Percentiles rank a stretch among this genome's conserved stretches.
phyloP scores from a whole-genome alignment of 2,888 invertebrate genomes.

The Clistopyga incitator region DNA sequence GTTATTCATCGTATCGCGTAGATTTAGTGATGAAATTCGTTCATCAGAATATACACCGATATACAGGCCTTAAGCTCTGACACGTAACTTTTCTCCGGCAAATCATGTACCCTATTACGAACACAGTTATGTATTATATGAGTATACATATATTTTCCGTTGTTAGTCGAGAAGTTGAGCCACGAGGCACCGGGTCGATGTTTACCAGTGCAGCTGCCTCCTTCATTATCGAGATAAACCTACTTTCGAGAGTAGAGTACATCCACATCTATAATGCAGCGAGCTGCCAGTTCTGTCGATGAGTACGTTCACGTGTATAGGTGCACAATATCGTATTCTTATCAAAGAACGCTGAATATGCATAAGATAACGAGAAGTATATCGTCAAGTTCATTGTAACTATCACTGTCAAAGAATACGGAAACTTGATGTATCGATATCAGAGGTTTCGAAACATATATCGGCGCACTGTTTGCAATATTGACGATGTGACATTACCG shows the following conservation, averaged over 20 bases:
- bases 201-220: slow-evolving; percentile 60
- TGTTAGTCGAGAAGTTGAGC: slow-evolving; percentile 40
- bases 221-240: slow-evolving; percentile 69
- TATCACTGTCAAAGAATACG: neutral
- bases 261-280: slow-evolving; percentile 57
- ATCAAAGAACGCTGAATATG: slow-evolving; percentile 54
- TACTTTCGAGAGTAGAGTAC: slow-evolving; percentile 62
- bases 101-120: neutral
- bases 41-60: slow-evolving; percentile 5
- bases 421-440: neutral
- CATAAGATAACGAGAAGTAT: slow-evolving; percentile 40
- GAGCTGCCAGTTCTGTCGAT: slow-evolving; percentile 16
- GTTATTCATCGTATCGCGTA: neutral
- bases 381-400: slow-evolving; percentile 24
- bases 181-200: neutral
- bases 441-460: too few species aligned
- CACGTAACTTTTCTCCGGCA: neutral
- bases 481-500: too few species aligned
- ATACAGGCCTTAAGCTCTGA: neutral
- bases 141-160: slow-evolving; percentile 5
- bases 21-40: slow-evolving; percentile 34
- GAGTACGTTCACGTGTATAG: slow-evolving; percentile 43
- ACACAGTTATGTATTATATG: slow-evolving; percentile 2
- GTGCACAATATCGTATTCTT: slow-evolving; percentile 35
- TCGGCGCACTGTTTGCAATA: too few species aligned